Percentiles rank a stretch among this genome's conserved stretches.
Evolutionary conservation across 1,140 invertebrate species (phyloP).

Genomic region (Neocloeon triangulifer): DNA sequence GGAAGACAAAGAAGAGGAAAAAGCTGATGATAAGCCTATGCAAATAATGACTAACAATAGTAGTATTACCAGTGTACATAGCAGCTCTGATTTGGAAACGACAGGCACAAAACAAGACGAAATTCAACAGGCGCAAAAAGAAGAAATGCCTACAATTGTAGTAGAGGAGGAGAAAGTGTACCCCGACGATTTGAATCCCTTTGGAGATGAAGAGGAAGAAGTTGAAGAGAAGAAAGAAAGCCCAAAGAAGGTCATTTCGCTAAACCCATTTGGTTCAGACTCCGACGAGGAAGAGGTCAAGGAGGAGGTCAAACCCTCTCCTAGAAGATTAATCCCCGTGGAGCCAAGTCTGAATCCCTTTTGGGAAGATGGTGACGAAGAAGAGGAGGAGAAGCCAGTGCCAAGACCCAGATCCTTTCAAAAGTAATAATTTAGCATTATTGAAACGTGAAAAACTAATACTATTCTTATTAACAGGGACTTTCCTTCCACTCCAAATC

Average conservation of each 20-base stretch:
- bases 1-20: too few relatives aligned
- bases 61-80: constrained; percentile 4
- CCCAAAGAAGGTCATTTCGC: constrained; percentile 5
- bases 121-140: neutral
- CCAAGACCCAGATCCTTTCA: constrained; percentile 12
- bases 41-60: constrained; percentile 11
- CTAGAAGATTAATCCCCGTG: constrained; percentile 7
- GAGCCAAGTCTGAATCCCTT: constrained; percentile 32
- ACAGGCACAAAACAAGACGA: neutral
- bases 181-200: constrained; percentile 59
- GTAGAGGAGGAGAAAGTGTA: constrained; percentile 22
- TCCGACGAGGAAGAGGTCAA: constrained; percentile 39
- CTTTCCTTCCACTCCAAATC: too few relatives aligned
- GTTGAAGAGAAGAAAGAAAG: constrained; percentile 12
- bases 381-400: neutral
- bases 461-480: too few relatives aligned
- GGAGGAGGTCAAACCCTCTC: constrained; percentile 15
- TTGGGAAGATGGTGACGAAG: constrained; percentile 25
- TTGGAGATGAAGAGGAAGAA: constrained; percentile 31
- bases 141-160: neutral
- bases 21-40: constrained; percentile 2
- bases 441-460: too few relatives aligned
- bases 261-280: constrained; percentile 48
- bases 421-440: constrained; percentile 5
- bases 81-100: neutral